Base-by-base conservation (phyloP, 1,140 invertebrate species). In the Drosophila albomicans region DNA sequence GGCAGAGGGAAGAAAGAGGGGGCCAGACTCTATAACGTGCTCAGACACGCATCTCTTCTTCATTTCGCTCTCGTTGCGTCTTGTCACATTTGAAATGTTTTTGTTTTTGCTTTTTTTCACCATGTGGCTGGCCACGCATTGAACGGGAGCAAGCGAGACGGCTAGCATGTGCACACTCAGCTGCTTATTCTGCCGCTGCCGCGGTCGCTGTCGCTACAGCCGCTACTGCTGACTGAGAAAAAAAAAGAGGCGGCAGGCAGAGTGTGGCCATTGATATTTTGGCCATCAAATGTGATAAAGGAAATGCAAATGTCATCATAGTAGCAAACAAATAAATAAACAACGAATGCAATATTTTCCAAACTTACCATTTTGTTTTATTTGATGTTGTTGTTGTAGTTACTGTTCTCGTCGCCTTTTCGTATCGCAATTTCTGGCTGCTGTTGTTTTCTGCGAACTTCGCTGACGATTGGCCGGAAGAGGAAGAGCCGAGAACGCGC, bases 21-120 rank as follows among this genome's bases (percentile, higher is more conserved):
- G 13, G 16, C 20, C 20, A n/a, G 46, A 7, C 46, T 51, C 28
- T 49, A 6, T 8, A 48, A 16, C 25, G 8, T 41, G 13, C 52
- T 38, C 58, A 64, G 48, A 61, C 51, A 61, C 51, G 43, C 30
- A 28, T 43, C 35, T 10, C 30, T 11, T 8, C 13, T 8, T 25
- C 13, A 1, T 45, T 51, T 16, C 13, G 32, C 16, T 46, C 38
- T 46, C 15, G 25, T 49, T 35, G 11, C 20, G 11, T 32, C 57
- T 70, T 57, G 25, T 61, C 49, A 74, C 62, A 54, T 54, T 25
- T 62, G 41, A 63, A 46, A 68, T 75, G 43, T 70, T 70, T 63
- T 75, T 78, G 76, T 75, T 78, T 54, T 78, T 75, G 65, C 56
- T 67, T 54, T 20, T 41, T 63, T 64, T 63, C 58, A 77, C 75